phyloP scores from a whole-genome alignment of 2,888 invertebrate species.

The Heteromurus nitidus region DNA sequence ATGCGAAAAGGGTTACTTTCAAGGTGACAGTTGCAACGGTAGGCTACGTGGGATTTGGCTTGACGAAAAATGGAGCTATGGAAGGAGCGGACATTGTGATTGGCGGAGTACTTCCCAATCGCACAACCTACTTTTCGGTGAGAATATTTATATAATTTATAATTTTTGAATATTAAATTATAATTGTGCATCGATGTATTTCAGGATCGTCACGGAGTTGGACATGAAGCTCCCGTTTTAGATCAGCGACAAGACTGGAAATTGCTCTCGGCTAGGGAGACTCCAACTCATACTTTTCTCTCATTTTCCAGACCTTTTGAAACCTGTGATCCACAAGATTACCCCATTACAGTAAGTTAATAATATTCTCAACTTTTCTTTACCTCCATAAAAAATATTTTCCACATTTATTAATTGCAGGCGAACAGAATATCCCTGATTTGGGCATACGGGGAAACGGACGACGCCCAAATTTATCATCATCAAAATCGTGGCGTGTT shows the following conservation, averaged over 20 bases:
- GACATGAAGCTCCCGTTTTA: slow-evolving; percentile 15
- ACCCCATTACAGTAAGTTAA: slow-evolving; percentile 48
- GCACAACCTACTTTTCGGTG: slow-evolving; percentile 35
- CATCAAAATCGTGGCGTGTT: slow-evolving; percentile 26
- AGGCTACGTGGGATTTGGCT: slow-evolving; percentile 46
- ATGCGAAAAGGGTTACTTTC: slow-evolving; percentile 26
- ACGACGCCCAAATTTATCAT: slow-evolving; percentile 10
- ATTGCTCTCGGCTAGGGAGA: slow-evolving; percentile 28
- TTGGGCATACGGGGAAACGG: slow-evolving; percentile 44
- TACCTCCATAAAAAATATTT: no score
- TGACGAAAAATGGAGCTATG: slow-evolving; percentile 30
- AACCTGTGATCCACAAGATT: slow-evolving; percentile 55
- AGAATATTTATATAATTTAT: no score
- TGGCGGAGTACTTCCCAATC: slow-evolving; percentile 39
- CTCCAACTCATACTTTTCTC: slow-evolving; percentile 30
- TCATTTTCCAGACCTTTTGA: slow-evolving; percentile 42
- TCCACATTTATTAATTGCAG: no score
- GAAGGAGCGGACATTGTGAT: slow-evolving; percentile 36
- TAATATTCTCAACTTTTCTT: no score
- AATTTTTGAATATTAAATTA: no score
- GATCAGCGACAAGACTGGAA: slow-evolving; percentile 52
- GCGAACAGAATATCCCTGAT: slow-evolving; percentile 38
- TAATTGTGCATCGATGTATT: no score
- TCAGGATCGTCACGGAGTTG: slow-evolving; percentile 37
- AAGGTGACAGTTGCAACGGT: slow-evolving; percentile 35